A percentile compares a stretch with the other conserved stretches of the same genome.
These are phyloP conservation scores for Ceratina calcarata DNA, from an alignment of 1,140 invertebrate genomes.

Conservation along the genomic window DNA sequence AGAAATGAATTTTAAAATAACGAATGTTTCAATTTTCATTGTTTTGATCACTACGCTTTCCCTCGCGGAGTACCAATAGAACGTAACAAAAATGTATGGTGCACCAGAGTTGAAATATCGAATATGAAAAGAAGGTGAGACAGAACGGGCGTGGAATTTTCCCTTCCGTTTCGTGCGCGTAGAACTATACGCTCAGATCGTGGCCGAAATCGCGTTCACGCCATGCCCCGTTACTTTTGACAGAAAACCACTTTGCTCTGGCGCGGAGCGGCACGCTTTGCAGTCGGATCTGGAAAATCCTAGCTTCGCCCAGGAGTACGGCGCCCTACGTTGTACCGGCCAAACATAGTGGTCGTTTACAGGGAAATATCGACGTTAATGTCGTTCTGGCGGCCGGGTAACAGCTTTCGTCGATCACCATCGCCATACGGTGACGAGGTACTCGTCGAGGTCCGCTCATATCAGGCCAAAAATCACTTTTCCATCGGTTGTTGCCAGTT, in stretches of 20 bases:
- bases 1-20: too few relatives aligned
- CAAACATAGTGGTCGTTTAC: constrained; percentile 43
- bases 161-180: neutral
- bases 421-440: constrained; percentile 47
- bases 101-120: neutral
- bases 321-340: neutral
- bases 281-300: constrained; percentile 44
- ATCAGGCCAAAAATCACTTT: constrained; percentile 70
- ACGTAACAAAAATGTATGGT: too few relatives aligned
- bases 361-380: constrained; percentile 58
- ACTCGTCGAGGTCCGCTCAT: constrained; percentile 35
- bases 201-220: constrained; percentile 40
- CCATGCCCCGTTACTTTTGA: constrained; percentile 39
- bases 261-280: constrained; percentile 10
- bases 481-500: constrained; percentile 31
- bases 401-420: constrained; percentile 50
- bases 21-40: too few relatives aligned
- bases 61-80: too few relatives aligned
- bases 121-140: neutral
- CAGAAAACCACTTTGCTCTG: constrained; percentile 43
- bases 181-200: neutral
- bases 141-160: constrained; percentile 9
- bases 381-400: constrained; percentile 47
- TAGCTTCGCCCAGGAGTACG: neutral
- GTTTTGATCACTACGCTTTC: too few relatives aligned